Conservation (phyloP, 2,797 vertebrate species). For the Chrysocyon brachyurus region DNA sequence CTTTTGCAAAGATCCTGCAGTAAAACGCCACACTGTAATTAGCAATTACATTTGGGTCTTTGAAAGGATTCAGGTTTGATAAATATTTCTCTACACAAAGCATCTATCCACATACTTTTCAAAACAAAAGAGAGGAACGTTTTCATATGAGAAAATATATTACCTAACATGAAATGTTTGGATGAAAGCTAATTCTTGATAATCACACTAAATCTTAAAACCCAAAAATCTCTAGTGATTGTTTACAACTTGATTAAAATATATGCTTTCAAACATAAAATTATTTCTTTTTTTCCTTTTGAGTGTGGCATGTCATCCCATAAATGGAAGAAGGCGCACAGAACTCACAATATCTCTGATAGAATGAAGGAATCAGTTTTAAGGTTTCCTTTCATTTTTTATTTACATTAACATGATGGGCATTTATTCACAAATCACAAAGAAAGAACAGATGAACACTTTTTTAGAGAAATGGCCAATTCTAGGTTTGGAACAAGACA, state of each 20-base stretch:
- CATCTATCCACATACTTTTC: background rate
- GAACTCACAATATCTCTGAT: conserved; percentile 12
- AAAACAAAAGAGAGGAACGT: conserved; percentile 25
- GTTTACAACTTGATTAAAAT: conserved; percentile 23
- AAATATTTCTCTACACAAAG: background rate
- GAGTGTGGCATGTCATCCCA: background rate
- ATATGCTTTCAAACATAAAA: background rate
- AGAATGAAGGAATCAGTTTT: conserved; percentile 19
- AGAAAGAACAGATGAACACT: background rate
- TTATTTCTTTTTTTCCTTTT: background rate
- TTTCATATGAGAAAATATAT: conserved; percentile 25
- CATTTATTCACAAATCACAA: background rate
- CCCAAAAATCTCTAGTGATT: background rate
- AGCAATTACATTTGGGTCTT: background rate
- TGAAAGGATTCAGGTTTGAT: background rate
- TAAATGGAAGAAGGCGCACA: background rate
- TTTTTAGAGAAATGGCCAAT: background rate
- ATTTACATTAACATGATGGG: background rate
- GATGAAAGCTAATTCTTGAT: conserved; percentile 21
- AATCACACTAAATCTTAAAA: conserved; percentile 1
- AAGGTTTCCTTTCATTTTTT: background rate
- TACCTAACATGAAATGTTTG: conserved; percentile 3
- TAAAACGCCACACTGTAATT: background rate
- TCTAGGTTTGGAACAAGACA: background rate
- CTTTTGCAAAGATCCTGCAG: background rate